Evolutionary conservation across 2,113 vertebrate genomes (phyloP).

Genomic region (Carassius carassius): DNA sequence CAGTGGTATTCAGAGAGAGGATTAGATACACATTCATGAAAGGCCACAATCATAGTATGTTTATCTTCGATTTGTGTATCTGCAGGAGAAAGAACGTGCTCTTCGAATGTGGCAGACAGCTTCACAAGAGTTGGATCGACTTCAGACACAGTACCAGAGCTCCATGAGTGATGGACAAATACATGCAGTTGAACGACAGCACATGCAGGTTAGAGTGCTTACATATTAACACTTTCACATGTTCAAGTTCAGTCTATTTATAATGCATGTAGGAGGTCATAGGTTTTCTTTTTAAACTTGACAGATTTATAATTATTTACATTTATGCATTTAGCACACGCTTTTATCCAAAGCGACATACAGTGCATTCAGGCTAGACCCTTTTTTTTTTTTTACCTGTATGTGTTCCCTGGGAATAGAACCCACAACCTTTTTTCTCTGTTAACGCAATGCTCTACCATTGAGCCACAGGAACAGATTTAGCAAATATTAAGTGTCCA

Average conservation of each 20-base stretch:
- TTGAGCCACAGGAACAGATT: no score
- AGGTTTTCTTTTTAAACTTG: neutral
- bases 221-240: no score
- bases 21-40: neutral
- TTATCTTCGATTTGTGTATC: neutral
- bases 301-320: neutral
- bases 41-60: neutral
- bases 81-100: slow-evolving; percentile 83
- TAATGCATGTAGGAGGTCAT: neutral
- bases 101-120: slow-evolving; percentile 84
- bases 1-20: neutral
- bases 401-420: no score
- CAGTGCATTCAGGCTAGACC: no score
- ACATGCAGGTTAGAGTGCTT: slow-evolving; percentile 47
- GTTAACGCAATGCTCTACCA: no score
- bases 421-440: no score
- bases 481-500: neutral
- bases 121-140: slow-evolving; percentile 76
- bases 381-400: no score
- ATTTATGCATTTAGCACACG: no score
- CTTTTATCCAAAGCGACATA: no score
- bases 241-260: neutral
- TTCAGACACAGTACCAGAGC: slow-evolving; percentile 83
- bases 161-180: slow-evolving; percentile 76
- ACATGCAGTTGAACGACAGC: slow-evolving; percentile 74